Conservation (phyloP, 2,113 vertebrate genomes). For the Chrysochloris asiatica region DNA sequence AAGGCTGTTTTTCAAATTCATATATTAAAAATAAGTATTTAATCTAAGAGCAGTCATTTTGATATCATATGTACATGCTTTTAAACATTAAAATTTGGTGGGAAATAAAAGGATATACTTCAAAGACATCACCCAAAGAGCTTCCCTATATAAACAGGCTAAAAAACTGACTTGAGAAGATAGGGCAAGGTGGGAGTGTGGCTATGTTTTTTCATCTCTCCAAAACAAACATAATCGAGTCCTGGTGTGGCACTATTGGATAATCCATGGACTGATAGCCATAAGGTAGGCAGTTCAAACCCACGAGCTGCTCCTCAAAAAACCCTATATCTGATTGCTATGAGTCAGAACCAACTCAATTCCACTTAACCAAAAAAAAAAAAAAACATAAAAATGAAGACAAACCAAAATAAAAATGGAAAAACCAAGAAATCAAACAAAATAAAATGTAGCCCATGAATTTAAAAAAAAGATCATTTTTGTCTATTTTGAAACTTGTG, state of each 20-base stretch:
- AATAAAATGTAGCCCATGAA: neutral
- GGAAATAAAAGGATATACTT: conserved; percentile 34
- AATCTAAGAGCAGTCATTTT: conserved; percentile 26
- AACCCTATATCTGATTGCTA: too few relatives aligned
- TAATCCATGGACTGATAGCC: too few relatives aligned
- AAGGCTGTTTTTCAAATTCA: conserved; percentile 38
- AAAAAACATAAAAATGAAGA: neutral
- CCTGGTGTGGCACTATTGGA: too few relatives aligned
- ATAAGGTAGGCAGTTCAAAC: too few relatives aligned
- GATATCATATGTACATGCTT: neutral
- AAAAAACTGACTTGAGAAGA: neutral
- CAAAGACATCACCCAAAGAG: neutral
- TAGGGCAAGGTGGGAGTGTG: neutral
- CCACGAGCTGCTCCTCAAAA: too few relatives aligned
- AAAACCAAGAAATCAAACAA: neutral
- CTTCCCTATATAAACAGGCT: neutral
- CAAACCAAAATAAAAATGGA: neutral
- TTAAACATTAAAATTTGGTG: neutral
- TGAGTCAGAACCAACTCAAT: too few relatives aligned
- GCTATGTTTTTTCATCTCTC: neutral
- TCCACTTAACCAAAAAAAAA: too few relatives aligned
- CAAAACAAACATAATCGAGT: neutral
- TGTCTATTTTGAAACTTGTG: conserved; percentile 13
- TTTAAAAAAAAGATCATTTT: neutral
- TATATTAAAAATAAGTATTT: conserved; percentile 16